Evolutionary conservation across 2,113 vertebrate genomes (phyloP).

Genomic region (Psittacula cyanocephala): DNA sequence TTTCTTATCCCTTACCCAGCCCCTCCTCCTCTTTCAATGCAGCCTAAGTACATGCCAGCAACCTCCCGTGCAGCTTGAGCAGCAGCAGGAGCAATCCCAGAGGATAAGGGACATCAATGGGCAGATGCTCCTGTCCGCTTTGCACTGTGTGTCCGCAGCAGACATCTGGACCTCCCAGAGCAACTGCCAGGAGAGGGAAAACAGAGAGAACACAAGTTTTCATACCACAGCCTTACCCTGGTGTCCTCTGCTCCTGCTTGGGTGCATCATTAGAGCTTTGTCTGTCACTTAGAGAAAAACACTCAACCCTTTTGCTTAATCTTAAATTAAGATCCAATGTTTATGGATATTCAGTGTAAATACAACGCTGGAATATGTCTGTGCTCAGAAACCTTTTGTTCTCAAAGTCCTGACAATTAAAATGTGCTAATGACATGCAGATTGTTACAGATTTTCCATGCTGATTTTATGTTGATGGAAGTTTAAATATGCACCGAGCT

Average conservation of each 20-base stretch:
- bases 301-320: not conserved
- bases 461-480: not conserved
- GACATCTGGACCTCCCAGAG: not conserved
- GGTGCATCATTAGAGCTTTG: not conserved
- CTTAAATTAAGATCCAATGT: not conserved
- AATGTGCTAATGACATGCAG: conserved; percentile 56
- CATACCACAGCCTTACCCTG: rapidly evolving
- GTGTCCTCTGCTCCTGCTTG: not conserved
- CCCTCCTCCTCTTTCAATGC: not conserved
- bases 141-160: not conserved
- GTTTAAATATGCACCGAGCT: not conserved
- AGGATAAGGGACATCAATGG: not conserved
- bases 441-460: not conserved
- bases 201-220: too few species aligned
- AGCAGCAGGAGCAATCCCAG: not conserved
- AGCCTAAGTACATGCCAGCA: not conserved
- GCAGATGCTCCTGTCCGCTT: rapidly evolving
- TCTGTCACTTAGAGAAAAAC: not conserved
- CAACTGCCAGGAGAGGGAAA: too few species aligned
- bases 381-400: conserved; percentile 14
- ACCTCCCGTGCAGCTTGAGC: not conserved
- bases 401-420: conserved; percentile 21
- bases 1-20: not conserved
- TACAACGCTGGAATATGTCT: not conserved
- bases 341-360: not conserved